phyloP scores from a whole-genome alignment of 2,797 vertebrate genomes.

The Enteromius fasciolatus region DNA sequence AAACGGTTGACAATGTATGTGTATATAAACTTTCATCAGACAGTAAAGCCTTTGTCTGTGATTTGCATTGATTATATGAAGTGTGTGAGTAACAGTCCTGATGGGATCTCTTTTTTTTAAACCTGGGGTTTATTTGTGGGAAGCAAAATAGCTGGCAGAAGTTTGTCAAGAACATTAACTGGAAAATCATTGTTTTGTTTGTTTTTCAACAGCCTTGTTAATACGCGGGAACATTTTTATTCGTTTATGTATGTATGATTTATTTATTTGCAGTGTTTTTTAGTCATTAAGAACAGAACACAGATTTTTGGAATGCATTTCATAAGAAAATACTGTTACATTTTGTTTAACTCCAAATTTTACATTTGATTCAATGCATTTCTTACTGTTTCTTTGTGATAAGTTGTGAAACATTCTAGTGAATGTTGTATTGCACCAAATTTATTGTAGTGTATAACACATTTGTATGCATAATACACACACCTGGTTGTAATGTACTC shows the following conservation, averaged over 20 bases:
- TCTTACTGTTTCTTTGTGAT: neutral
- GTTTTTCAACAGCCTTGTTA: neutral
- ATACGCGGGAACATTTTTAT: neutral
- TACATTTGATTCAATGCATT: no score
- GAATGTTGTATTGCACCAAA: neutral
- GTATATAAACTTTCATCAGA: conserved; percentile 22
- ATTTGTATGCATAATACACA: neutral
- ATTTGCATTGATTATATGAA: conserved; percentile 41
- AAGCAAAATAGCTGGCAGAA: neutral
- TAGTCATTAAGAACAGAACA: neutral
- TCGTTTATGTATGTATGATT: neutral
- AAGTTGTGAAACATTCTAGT: neutral
- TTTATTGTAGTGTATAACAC: neutral
- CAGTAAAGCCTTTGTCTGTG: conserved; percentile 26
- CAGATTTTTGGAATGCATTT: neutral
- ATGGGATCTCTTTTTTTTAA: conserved; percentile 8
- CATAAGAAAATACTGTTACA: neutral
- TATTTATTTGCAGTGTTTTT: neutral
- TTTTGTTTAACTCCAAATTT: neutral
- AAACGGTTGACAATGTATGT: neutral
- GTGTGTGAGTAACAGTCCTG: neutral
- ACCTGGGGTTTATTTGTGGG: neutral
- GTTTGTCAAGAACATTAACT: neutral
- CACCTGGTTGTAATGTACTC: neutral
- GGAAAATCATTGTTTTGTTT: neutral